phyloP scores from a whole-genome alignment of 2,797 vertebrate genomes.

The Coluber constrictor region DNA sequence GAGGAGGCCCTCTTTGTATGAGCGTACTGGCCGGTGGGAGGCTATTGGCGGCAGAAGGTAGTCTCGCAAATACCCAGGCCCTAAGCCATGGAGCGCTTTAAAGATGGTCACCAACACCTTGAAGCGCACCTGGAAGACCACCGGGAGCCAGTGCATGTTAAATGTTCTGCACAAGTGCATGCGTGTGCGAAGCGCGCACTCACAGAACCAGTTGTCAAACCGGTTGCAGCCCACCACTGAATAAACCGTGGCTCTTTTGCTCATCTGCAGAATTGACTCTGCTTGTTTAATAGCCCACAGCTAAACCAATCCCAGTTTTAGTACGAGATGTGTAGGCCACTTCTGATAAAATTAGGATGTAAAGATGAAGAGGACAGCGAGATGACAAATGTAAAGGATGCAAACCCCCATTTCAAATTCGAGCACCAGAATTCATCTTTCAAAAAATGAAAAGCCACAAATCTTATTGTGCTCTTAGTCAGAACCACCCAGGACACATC shows the following conservation, averaged over 20 bases:
- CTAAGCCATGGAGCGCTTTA: no score
- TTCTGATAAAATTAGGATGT: background rate
- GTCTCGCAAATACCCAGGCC: no score
- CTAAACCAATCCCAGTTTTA: background rate
- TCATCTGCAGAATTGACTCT: background rate
- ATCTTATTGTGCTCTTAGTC: background rate
- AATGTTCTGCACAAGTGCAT: no score
- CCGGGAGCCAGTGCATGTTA: no score
- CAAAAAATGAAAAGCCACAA: background rate
- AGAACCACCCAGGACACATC: conserved; percentile 9
- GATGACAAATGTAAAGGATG: background rate
- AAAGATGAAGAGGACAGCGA: background rate
- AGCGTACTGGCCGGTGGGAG: no score
- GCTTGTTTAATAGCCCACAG: background rate
- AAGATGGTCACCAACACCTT: no score
- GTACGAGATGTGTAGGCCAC: background rate
- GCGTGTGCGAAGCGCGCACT: no score
- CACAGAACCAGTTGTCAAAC: no score
- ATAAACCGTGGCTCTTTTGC: background rate
- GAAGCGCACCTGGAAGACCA: no score
- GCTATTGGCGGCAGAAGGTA: no score
- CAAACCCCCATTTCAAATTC: background rate
- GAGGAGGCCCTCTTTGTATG: no score
- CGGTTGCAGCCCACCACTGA: background rate
- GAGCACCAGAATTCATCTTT: background rate